Conservation (phyloP, 2,888 invertebrate species). For the Pyrocoelia pectoralis region DNA sequence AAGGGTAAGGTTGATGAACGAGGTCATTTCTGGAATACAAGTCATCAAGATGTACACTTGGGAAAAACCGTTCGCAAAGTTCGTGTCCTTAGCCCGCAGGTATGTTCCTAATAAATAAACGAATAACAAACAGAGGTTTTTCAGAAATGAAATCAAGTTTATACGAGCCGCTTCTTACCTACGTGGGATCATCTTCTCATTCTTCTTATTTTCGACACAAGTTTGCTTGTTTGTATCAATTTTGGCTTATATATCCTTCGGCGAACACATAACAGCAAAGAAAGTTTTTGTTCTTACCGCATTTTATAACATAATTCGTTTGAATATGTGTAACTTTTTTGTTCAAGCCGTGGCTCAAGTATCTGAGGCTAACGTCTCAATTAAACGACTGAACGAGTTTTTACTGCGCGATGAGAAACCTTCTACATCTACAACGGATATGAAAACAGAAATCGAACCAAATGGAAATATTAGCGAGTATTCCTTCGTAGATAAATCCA, state of each 20-base stretch:
- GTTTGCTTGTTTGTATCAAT: conserved; percentile 76
- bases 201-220: conserved; percentile 74
- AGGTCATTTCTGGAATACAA: conserved; percentile 86
- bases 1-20: conserved; percentile 88
- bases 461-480: neutral
- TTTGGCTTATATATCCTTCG: conserved; percentile 66
- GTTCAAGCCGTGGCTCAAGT: conserved; percentile 71
- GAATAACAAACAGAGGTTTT: conserved; percentile 34
- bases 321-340: conserved; percentile 78
- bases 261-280: conserved; percentile 70
- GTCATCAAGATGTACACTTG: conserved; percentile 81
- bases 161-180: conserved; percentile 62
- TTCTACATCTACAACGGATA: neutral
- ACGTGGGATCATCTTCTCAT: conserved; percentile 64
- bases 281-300: conserved; percentile 77
- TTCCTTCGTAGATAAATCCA: neutral
- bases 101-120: conserved; percentile 37
- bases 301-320: conserved; percentile 76
- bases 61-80: conserved; percentile 85
- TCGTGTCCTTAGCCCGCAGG: conserved; percentile 72
- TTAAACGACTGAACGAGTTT: conserved; percentile 66
- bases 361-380: conserved; percentile 70
- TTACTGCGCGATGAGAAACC: conserved; percentile 67
- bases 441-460: too few relatives aligned
- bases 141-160: conserved; percentile 59